phyloP scores from a whole-genome alignment of 2,113 vertebrate species.

The Puffinus mauretanicus region DNA sequence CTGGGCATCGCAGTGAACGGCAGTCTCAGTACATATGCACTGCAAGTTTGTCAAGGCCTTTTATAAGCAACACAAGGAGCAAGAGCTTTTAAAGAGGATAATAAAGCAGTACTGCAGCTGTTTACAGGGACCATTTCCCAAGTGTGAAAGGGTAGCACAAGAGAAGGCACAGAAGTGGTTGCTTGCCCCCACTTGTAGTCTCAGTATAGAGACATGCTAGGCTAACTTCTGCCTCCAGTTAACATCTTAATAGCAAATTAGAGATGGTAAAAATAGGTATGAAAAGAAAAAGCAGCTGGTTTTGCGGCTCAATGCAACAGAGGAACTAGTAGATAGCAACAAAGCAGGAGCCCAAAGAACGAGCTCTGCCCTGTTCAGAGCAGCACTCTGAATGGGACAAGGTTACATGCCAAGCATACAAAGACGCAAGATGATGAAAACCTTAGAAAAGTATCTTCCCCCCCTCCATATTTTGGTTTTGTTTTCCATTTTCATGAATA shows the following conservation, averaged over 20 bases:
- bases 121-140: slow-evolving; percentile 45
- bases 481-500: not conserved
- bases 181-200: not conserved
- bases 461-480: not conserved
- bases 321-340: slow-evolving; percentile 24
- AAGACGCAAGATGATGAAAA: slow-evolving; percentile 46
- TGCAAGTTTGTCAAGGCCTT: slow-evolving; percentile 27
- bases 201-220: not conserved
- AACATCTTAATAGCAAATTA: slow-evolving; percentile 64
- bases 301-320: slow-evolving; percentile 32
- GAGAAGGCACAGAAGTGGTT: slow-evolving; percentile 22
- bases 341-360: slow-evolving; percentile 18
- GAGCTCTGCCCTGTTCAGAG: not conserved
- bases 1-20: not conserved
- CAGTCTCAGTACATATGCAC: not conserved
- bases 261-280: slow-evolving; percentile 65
- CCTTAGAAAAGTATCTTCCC: not conserved
- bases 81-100: slow-evolving; percentile 28
- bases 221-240: slow-evolving; percentile 13
- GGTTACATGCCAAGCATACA: slow-evolving; percentile 45
- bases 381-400: not conserved
- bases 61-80: slow-evolving; percentile 40
- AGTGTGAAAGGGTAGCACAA: slow-evolving; percentile 39
- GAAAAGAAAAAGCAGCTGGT: slow-evolving; percentile 63
- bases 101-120: slow-evolving; percentile 59